Conservation (phyloP, 2,888 invertebrate genomes). For the Plagiodera versicolora region DNA sequence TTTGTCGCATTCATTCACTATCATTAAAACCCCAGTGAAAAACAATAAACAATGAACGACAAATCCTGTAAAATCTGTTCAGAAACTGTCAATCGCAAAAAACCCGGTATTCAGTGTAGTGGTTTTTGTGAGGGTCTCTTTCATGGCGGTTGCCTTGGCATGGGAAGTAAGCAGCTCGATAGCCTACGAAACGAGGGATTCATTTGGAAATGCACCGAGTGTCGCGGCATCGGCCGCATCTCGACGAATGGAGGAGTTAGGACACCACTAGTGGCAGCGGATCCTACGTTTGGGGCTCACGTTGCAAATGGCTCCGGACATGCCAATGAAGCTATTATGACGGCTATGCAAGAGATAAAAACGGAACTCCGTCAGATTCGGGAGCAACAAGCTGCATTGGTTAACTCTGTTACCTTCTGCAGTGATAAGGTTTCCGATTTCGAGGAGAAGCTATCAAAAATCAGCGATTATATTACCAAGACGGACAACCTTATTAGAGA, state of each 20-base stretch:
- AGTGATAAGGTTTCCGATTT: slow-evolving; percentile 10
- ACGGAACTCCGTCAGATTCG: slow-evolving; percentile 5
- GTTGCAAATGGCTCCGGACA: no score
- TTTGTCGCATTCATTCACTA: no score
- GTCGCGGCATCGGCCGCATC: not conserved
- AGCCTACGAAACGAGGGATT: not conserved
- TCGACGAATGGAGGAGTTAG: no score
- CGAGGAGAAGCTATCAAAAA: slow-evolving; percentile 5
- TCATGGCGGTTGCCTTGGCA: not conserved
- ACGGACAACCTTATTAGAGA: slow-evolving; percentile 5
- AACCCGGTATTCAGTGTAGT: not conserved
- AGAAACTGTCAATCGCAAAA: not conserved
- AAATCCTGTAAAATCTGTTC: slow-evolving; percentile 5
- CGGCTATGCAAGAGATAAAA: not conserved
- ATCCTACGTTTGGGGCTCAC: no score
- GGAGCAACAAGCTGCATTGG: slow-evolving; percentile 4
- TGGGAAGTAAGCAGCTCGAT: not conserved
- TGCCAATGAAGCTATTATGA: not conserved
- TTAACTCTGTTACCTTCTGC: slow-evolving; percentile 7
- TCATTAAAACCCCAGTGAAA: not conserved
- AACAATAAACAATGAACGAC: not conserved
- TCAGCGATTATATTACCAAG: slow-evolving; percentile 4
- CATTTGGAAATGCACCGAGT: not conserved
- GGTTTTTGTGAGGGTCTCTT: slow-evolving; percentile 1
- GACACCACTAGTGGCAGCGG: no score